phyloP scores from a whole-genome alignment of 30 jellyfish, hydroid and myxozoan genomes.

The Mastigias papua region DNA sequence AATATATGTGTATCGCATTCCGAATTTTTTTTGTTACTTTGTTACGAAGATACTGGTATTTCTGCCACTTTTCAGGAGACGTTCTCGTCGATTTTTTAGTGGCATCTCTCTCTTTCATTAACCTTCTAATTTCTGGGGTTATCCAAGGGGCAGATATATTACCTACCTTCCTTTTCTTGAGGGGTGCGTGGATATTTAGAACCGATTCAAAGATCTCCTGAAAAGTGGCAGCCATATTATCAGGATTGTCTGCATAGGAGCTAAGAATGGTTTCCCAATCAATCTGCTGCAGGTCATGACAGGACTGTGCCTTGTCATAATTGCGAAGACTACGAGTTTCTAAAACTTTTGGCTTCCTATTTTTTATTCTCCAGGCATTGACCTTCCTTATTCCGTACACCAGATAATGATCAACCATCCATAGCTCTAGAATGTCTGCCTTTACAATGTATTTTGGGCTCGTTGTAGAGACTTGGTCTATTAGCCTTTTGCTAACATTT shows the following conservation, averaged over 20 bases:
- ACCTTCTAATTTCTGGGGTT: slow-evolving; percentile 20
- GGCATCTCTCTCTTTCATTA: slow-evolving; percentile 35
- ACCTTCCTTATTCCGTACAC: slow-evolving; percentile 33
- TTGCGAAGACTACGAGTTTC: slow-evolving; percentile 9
- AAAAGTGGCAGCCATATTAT: too few relatives aligned
- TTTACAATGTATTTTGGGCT: slow-evolving; percentile 23
- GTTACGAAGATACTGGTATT: slow-evolving; percentile 4
- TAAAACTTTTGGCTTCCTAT: slow-evolving; percentile 4
- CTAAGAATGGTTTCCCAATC: slow-evolving; percentile 71
- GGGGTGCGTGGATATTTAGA: slow-evolving; percentile 32
- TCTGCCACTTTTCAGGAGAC: slow-evolving; percentile 5
- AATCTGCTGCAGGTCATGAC: slow-evolving; percentile 52
- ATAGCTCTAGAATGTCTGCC: slow-evolving; percentile 22
- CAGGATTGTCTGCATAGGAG: too few relatives aligned
- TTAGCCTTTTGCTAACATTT: background rate
- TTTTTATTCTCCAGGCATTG: slow-evolving; percentile 37
- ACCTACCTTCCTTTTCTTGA: slow-evolving; percentile 14
- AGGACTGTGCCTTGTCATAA: slow-evolving; percentile 35
- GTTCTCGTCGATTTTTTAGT: slow-evolving; percentile 12
- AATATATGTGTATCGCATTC: slow-evolving; percentile 5
- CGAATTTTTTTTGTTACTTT: slow-evolving; percentile 2
- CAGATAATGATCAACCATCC: slow-evolving; percentile 47
- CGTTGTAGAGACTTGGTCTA: slow-evolving; percentile 26
- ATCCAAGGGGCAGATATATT: slow-evolving; percentile 22
- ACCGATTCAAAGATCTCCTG: slow-evolving; percentile 47